phyloP scores from a whole-genome alignment of 2,888 invertebrate genomes.

The Neoscelio sp. region DNA sequence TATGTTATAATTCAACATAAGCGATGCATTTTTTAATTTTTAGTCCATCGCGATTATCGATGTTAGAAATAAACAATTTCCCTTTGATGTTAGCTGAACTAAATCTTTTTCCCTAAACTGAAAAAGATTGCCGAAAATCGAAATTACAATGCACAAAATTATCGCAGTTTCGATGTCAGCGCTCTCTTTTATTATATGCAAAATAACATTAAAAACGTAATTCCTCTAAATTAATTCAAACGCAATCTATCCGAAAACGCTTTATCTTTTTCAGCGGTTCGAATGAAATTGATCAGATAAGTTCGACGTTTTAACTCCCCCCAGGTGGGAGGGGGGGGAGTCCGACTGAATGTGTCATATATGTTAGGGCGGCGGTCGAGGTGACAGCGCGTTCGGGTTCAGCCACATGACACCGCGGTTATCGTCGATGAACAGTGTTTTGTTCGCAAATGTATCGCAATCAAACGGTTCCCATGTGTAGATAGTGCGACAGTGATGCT shows the following conservation, averaged over 20 bases:
- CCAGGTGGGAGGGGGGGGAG: conserved; percentile 70
- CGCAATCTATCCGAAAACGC: conserved; percentile 33
- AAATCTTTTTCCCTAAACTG: too few species aligned
- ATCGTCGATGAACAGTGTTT: neutral
- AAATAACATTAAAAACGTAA: too few species aligned
- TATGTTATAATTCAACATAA: too few species aligned
- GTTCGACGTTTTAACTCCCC: conserved; percentile 56
- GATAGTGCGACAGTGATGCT: conserved; percentile 28
- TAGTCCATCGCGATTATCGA: too few species aligned
- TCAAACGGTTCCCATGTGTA: conserved; percentile 32
- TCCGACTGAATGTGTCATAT: conserved; percentile 77
- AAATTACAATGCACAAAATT: too few species aligned
- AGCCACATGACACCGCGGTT: conserved; percentile 39
- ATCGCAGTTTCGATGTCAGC: too few species aligned
- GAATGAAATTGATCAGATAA: conserved; percentile 56
- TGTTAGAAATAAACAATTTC: too few species aligned
- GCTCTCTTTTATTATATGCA: too few species aligned
- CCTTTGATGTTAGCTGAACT: too few species aligned
- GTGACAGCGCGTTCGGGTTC: conserved; percentile 70
- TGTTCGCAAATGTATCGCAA: conserved; percentile 30
- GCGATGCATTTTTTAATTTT: too few species aligned
- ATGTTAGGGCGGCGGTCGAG: conserved; percentile 71
- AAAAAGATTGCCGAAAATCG: too few species aligned
- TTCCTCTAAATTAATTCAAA: conserved; percentile 37
- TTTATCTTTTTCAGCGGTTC: conserved; percentile 46